Base-by-base conservation (phyloP, 2,113 vertebrate species). In the Larimichthys crocea region DNA sequence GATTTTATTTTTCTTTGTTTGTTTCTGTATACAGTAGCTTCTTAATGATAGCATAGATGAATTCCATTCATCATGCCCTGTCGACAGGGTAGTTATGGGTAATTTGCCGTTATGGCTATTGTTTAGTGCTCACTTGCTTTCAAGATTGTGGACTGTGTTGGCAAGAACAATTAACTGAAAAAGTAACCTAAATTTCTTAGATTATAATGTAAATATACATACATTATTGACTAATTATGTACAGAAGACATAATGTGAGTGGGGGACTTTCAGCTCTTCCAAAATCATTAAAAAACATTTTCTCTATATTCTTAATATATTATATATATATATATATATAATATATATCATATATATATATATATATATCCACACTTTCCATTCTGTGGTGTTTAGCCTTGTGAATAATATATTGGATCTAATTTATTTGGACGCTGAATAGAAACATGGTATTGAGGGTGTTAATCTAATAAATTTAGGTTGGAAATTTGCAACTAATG, bases 401-500 rank as follows among this genome's bases (percentile, higher is more conserved):
- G 15, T 56, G 50, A 52, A 68, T 15, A 72, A 79, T 73, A 19
- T 7, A 75, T 55, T 17, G 2, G 31, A 65, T 78, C 55, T 19
- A 10, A 50, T 76, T 19, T 16, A 7, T 68, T 46, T 15, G 31
- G 35, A 8, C 2, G 49, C 57, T 67, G 24, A 31, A 65, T 57
- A 26, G 48, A 68, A 82, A 57, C 15, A 46, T 44, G 48, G 59
- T 67, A 77, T 76, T 66, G 22, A 74, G 49, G 24, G 59, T 74
- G 59, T 67, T 74, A 62, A 70, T 67, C 59, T 60, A 74, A 78
- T 76, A 50, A 40, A 82, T 63, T 63, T 67, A 64, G 31, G n/a
- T 20, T 62, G 14, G 63, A 82, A 84, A 80, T 72, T 66, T 55
- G 56, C 49, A 69, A 40, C 74, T 72, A 53, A 81, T 79, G 48